Conservation (phyloP, 2,797 vertebrate genomes). For the Enteromius thamalakanensis region DNA sequence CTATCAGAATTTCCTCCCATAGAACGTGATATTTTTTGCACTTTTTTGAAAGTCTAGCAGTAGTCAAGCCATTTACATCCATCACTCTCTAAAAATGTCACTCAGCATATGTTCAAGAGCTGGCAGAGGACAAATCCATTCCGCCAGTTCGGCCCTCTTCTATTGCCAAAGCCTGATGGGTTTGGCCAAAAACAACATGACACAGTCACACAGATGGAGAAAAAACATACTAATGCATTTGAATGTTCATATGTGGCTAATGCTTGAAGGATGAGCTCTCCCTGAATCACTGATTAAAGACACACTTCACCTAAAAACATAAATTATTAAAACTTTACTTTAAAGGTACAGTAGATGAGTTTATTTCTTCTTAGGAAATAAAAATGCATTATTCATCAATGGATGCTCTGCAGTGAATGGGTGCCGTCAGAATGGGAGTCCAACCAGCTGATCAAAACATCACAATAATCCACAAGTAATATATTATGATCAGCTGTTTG, state of each 20-base stretch:
- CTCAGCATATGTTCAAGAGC: background rate
- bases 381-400: no score
- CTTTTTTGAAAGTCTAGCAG: background rate
- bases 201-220: conserved; percentile 20
- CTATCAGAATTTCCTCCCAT: background rate
- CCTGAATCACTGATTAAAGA: background rate
- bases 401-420: no score
- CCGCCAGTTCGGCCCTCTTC: conserved; percentile 14
- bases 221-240: conserved; percentile 16
- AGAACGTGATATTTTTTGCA: background rate
- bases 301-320: no score
- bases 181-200: conserved; percentile 26
- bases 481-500: no score
- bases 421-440: no score
- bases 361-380: no score
- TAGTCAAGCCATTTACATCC: background rate
- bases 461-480: no score
- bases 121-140: conserved; percentile 13
- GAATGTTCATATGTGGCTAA: background rate
- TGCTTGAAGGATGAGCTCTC: background rate
- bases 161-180: conserved; percentile 21
- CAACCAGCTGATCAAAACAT: no score
- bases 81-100: background rate
- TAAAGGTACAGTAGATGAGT: no score
- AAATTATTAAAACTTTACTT: no score